Base-by-base conservation (phyloP, 2,888 invertebrate genomes). In the Aproaerema taeniolella region DNA sequence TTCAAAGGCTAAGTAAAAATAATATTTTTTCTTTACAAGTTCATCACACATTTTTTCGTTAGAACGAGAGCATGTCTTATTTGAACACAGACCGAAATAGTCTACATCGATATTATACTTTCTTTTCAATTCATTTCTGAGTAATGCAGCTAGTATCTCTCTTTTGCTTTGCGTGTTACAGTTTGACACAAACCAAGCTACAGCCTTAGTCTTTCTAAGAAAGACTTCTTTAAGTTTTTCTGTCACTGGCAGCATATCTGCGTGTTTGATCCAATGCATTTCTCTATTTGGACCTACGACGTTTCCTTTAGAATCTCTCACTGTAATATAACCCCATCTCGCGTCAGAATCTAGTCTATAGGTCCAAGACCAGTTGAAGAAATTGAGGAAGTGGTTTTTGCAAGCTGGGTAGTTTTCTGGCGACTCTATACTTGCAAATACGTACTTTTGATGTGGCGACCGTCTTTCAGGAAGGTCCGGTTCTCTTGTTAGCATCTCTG, bases 321-420 rank as follows among this genome's bases (percentile, higher is more conserved):
- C 57, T 0, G 59, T 55, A 1, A 83, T 53, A 38, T 77, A 82
- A 0, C 71, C 71, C 78, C 77, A 80, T 31, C 51, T 58, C 2
- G 71, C 48, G 39, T 80, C 78, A 0, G 80, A 78, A 32, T 69
- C 64, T 7, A 77, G 42, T 51, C 49, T 67, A 28, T 70, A 82
- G 0, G 81, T 79, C 78, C 77, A 81, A 1, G 81, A 80, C 81
- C 79, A 81, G 28, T 82, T 82, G 41, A 82, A 82, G 37, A 54
- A 79, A 10, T 55, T 54, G 16, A 82, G 55, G 7, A 63, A 64
- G 11, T 44, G 42, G 1, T 58, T 37, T 0, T 55, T 43, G 42
- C 80, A 79, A 0, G 67, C 30, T 1, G 75, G 72, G 45, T 75
- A 79, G 28, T 75, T 56, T 1, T 58, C 56, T 11, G 77, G 51